Base-by-base conservation (phyloP, 1,140 invertebrate genomes). In the Ceratosolen fusciceps region DNA sequence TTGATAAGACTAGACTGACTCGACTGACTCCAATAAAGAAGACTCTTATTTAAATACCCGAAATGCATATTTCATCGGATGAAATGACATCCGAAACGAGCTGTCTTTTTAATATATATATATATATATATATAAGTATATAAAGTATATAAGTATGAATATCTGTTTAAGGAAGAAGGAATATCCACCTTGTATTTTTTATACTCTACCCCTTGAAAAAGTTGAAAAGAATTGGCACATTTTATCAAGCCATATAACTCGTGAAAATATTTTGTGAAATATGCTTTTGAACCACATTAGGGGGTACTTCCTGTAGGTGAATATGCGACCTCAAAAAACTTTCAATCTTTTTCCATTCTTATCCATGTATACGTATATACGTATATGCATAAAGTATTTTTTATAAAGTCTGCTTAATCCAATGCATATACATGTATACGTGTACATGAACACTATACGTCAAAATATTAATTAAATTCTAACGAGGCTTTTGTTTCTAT, bases 81-180 rank as follows among this genome's bases (percentile, higher is more conserved):
- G 34, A 62, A 62, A 62, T 62, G 8, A 34, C 26, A 3, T 62
- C 24, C 60, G 60, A 62, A 62, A 16, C 29, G 3, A 14, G 19
- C n/a, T 65, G 34, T 65, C n/a, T n/a, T n/a, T n/a, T n/a, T n/a
- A n/a, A n/a, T n/a, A n/a, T n/a, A n/a, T n/a, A n/a, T n/a, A n/a
- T n/a, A n/a, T n/a, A n/a, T n/a, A n/a, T n/a, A n/a, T n/a, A n/a
- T n/a, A n/a, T n/a, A n/a, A n/a, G n/a, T n/a, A n/a, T n/a, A n/a
- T 16, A 47, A 47, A 19, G 37, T n/a, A 37, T 65, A 16, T 65
- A 65, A 65, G 60, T 34, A 62, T 62, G 26, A 65, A 65, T 37
- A n/a, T 34, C 10, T 14, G 29, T 16, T 62, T 65, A 65, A 65
- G 60, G 14, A 65, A 37, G 31, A 37, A 65, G 31, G 37, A 65